phyloP scores from a whole-genome alignment of 2,888 invertebrate genomes.

The Cartodere bifasciata region DNA sequence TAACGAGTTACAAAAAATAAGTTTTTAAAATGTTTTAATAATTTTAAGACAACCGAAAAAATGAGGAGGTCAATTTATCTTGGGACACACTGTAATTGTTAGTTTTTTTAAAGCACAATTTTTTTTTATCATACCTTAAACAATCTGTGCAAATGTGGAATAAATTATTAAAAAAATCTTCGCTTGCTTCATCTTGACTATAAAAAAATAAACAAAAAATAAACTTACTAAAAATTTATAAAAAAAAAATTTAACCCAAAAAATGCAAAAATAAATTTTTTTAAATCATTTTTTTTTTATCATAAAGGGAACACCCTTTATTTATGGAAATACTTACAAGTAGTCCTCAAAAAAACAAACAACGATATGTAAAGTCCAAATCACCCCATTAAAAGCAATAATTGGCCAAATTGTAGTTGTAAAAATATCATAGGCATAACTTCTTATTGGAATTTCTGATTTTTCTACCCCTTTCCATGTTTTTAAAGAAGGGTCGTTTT shows the following conservation, averaged over 20 bases:
- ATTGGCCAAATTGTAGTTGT: slow-evolving; percentile 60
- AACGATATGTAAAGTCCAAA: slow-evolving; percentile 54
- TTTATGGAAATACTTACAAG: slow-evolving; percentile 58
- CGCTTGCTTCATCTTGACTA: slow-evolving; percentile 53
- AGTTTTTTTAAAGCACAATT: too few relatives aligned
- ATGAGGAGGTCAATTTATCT: too few relatives aligned
- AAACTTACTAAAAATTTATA: slow-evolving; percentile 9
- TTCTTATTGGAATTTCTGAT: slow-evolving; percentile 49
- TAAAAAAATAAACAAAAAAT: slow-evolving; percentile 24
- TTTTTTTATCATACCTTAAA: slow-evolving; percentile 30
- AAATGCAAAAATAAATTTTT: not conserved
- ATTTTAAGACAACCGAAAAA: too few relatives aligned
- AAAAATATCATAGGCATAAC: slow-evolving; percentile 55
- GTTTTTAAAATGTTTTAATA: too few relatives aligned
- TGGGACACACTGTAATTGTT: too few relatives aligned
- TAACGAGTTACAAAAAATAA: too few relatives aligned
- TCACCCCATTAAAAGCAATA: slow-evolving; percentile 50
- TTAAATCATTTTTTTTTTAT: slow-evolving; percentile 7
- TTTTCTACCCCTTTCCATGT: slow-evolving; percentile 51
- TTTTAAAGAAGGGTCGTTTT: too few relatives aligned
- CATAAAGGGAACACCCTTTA: too few relatives aligned
- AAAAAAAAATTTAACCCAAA: not conserved
- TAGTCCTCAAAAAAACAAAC: slow-evolving; percentile 66
- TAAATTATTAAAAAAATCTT: slow-evolving; percentile 53
- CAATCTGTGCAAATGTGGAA: slow-evolving; percentile 61